These are phyloP conservation scores for Lordiphosa stackelbergi DNA, from an alignment of 1,140 invertebrate species.

Conservation along the genomic window DNA sequence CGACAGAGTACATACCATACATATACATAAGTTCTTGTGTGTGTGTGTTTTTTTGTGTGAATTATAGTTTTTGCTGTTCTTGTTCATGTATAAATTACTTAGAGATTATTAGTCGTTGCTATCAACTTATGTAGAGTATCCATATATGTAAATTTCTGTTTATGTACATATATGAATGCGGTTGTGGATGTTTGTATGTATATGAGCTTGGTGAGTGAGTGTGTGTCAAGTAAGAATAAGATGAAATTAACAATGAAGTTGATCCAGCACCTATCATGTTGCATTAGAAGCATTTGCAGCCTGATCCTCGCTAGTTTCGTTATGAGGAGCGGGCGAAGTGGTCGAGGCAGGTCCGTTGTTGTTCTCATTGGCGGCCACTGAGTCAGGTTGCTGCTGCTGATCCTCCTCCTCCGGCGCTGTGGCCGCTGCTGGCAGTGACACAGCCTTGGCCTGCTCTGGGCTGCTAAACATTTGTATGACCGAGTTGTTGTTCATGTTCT, in stretches of 20 bases:
- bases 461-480: conserved; percentile 60
- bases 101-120: conserved; percentile 62
- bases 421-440: conserved; percentile 44
- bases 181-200: conserved; percentile 25
- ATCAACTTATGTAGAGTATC: conserved; percentile 58
- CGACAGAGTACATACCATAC: conserved; percentile 50
- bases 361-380: conserved; percentile 45
- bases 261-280: conserved; percentile 48
- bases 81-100: conserved; percentile 65
- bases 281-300: conserved; percentile 5
- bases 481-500: conserved; percentile 72
- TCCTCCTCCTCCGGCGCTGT: conserved; percentile 28
- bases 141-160: conserved; percentile 23
- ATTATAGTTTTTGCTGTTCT: conserved; percentile 21
- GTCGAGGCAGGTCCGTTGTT: conserved; percentile 58
- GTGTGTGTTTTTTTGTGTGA: conserved; percentile 31
- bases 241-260: conserved; percentile 53
- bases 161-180: conserved; percentile 18
- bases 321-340: conserved; percentile 9
- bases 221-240: conserved; percentile 31
- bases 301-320: conserved; percentile 16
- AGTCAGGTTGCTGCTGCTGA: conserved; percentile 5
- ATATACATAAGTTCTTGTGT: conserved; percentile 43
- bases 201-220: conserved; percentile 7
- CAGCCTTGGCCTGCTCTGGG: conserved; percentile 25